phyloP scores from a whole-genome alignment of 2,113 vertebrate genomes.

The Ctenomys sociabilis region DNA sequence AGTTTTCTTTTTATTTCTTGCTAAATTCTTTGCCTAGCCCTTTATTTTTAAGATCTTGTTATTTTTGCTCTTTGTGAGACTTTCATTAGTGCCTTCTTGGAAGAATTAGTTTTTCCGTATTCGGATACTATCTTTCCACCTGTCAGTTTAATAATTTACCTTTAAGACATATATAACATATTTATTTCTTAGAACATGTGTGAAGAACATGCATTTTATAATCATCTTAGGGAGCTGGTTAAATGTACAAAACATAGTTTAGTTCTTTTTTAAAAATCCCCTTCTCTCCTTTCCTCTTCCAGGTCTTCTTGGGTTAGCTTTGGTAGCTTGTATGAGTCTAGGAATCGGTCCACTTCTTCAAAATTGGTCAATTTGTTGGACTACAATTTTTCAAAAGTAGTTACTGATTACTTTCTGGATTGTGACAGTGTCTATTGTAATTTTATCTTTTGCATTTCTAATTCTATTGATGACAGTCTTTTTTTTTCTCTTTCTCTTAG shows the following conservation, averaged over 20 bases:
- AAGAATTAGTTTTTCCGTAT: background rate
- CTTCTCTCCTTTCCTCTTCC: background rate
- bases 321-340: background rate
- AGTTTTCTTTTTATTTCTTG: background rate
- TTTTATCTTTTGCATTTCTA: background rate
- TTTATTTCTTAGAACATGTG: background rate
- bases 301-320: background rate
- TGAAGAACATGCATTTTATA: background rate
- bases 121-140: background rate
- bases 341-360: background rate
- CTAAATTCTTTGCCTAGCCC: background rate
- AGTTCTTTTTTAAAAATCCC: background rate
- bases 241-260: background rate
- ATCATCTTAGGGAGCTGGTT: background rate
- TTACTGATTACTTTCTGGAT: background rate
- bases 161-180: background rate
- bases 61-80: background rate
- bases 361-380: background rate
- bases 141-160: slow-evolving; percentile 4
- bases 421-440: background rate
- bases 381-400: background rate
- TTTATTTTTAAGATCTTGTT: slow-evolving; percentile 51
- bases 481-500: background rate
- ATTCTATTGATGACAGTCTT: background rate
- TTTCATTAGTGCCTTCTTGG: slow-evolving; percentile 16